phyloP scores from a whole-genome alignment of 2,113 vertebrate genomes.

The Isichthys henryi region DNA sequence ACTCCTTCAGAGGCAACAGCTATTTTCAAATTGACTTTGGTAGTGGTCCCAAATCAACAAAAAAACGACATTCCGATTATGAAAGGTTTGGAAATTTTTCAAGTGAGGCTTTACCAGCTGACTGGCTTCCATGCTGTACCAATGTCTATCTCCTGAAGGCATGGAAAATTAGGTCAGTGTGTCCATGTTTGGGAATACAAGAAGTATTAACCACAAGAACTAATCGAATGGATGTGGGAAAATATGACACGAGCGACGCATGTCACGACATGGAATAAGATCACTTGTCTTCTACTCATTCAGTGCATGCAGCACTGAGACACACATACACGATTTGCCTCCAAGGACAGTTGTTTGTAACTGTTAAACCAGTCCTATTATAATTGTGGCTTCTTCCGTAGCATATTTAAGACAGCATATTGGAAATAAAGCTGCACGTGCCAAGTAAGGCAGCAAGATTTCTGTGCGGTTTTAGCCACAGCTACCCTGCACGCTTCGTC shows the following conservation, averaged over 20 bases:
- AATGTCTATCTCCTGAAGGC: not conserved
- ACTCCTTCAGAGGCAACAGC: not conserved
- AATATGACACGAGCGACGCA: not conserved
- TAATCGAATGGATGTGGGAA: not conserved
- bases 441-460: not conserved
- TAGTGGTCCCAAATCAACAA: not conserved
- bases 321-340: not conserved
- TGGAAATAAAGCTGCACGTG: not conserved
- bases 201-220: not conserved
- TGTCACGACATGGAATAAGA: not conserved
- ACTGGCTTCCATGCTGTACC: not conserved
- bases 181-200: not conserved
- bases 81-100: not conserved
- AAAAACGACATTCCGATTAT: not conserved
- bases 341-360: not conserved
- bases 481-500: not conserved
- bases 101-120: not conserved
- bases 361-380: not conserved
- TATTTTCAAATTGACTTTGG: not conserved
- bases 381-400: not conserved
- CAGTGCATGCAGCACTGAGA: not conserved
- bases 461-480: not conserved
- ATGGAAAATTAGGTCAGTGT: conserved; percentile 10
- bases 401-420: not conserved
- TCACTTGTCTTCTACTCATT: no score